Conservation (phyloP, 53 echinoderm and acorn worm species). For the Henricia sp. region DNA sequence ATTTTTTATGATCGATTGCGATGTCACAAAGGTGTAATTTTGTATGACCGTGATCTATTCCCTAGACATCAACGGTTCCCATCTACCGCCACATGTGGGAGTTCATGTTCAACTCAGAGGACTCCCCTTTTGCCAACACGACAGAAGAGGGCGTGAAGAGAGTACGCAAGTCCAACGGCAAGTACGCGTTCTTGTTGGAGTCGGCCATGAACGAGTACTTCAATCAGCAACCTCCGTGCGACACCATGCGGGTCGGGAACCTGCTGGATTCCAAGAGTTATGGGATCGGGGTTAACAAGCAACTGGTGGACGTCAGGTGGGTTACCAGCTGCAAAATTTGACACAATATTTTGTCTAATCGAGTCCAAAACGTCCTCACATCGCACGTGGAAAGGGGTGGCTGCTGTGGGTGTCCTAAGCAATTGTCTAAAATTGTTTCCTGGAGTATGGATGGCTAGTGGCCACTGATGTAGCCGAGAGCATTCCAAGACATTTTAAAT, state of each 20-base stretch:
- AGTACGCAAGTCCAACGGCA: constrained; percentile 77
- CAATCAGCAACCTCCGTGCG: constrained; percentile 69
- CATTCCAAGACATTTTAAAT: too few relatives aligned
- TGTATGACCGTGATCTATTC: too few relatives aligned
- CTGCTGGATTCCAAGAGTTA: constrained; percentile 85
- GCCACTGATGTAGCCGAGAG: too few relatives aligned
- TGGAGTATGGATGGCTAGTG: too few relatives aligned
- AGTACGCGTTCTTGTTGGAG: constrained; percentile 86
- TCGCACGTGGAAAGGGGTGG: too few relatives aligned
- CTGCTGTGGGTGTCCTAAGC: too few relatives aligned
- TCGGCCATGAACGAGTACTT: constrained; percentile 83
- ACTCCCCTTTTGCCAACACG: constrained; percentile 57
- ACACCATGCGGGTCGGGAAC: constrained; percentile 74
- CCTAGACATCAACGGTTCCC: constrained; percentile 75
- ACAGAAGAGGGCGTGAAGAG: constrained; percentile 79
- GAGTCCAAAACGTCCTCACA: too few relatives aligned
- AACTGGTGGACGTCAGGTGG: constrained; percentile 78
- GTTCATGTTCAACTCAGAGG: constrained; percentile 86
- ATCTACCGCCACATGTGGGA: constrained; percentile 85
- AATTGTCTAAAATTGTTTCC: too few relatives aligned
- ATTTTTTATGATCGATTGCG: too few relatives aligned
- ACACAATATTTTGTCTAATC: too few relatives aligned
- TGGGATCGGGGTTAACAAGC: constrained; percentile 81
- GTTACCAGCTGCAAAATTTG: too few relatives aligned
- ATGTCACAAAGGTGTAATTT: too few relatives aligned